Evolutionary conservation across 2,888 invertebrate species (phyloP).

Genomic region (Melanotus villosus): DNA sequence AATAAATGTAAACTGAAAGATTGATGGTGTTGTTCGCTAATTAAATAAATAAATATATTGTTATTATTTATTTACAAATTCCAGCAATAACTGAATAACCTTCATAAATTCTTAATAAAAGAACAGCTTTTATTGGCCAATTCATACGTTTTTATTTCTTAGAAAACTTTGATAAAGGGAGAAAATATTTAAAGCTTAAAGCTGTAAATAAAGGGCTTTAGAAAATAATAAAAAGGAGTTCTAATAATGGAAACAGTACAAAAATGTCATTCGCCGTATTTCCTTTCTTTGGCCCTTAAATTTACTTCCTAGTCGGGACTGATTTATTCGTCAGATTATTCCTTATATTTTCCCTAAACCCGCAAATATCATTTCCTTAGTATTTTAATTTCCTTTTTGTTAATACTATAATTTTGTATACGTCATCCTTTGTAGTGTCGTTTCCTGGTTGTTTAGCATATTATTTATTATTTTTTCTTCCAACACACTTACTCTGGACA

Average conservation of each 20-base stretch:
- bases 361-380: slow-evolving; percentile 20
- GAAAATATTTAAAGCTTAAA: background rate
- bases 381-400: slow-evolving; percentile 26
- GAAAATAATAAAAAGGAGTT: slow-evolving; percentile 13
- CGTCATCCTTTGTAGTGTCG: slow-evolving; percentile 14
- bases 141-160: no score
- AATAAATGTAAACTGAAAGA: no score
- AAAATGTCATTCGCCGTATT: slow-evolving; percentile 27
- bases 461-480: slow-evolving; percentile 9
- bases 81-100: no score
- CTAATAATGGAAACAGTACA: slow-evolving; percentile 29
- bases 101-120: no score
- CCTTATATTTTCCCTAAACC: slow-evolving; percentile 18
- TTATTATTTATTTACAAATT: no score
- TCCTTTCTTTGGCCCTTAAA: slow-evolving; percentile 23
- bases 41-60: no score
- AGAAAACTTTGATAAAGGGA: no score
- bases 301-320: slow-evolving; percentile 20
- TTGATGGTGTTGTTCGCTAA: no score
- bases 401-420: slow-evolving; percentile 10
- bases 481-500: slow-evolving; percentile 5
- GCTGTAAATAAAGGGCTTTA: slow-evolving; percentile 11
- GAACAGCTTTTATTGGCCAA: no score
- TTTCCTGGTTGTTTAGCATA: slow-evolving; percentile 3
- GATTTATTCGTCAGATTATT: slow-evolving; percentile 31